Evolutionary conservation across 1,140 invertebrate genomes (phyloP).

Genomic region (Fragariocoptes setiger): DNA sequence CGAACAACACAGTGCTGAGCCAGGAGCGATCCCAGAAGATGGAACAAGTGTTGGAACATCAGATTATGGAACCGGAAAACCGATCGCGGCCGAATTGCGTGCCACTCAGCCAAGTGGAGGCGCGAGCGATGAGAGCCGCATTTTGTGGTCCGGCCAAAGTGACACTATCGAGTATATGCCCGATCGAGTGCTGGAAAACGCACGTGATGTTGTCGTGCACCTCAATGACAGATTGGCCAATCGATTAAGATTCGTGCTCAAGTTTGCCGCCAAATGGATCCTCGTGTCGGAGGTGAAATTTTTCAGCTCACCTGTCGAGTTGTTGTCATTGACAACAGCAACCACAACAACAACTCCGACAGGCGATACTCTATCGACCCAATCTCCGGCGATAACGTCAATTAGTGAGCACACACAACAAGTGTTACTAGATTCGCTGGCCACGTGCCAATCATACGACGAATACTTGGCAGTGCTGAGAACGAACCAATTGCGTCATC

Average conservation of each 20-base stretch:
- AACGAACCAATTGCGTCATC: not conserved
- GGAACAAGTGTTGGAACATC: no score
- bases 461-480: not conserved
- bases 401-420: no score
- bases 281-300: constrained; percentile 46
- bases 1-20: no score
- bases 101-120: no score
- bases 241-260: constrained; percentile 42
- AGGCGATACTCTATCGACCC: no score
- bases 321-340: not conserved
- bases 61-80: no score
- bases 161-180: constrained; percentile 25
- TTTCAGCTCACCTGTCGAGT: constrained; percentile 5
- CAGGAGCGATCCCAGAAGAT: no score
- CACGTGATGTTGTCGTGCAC: constrained; percentile 46
- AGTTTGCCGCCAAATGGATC: constrained; percentile 53
- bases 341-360: not conserved
- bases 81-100: no score
- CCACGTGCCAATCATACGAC: not conserved
- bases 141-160: constrained; percentile 8
- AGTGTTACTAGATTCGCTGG: no score
- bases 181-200: constrained; percentile 45
- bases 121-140: constrained; percentile 19
- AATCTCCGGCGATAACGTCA: no score
- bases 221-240: constrained; percentile 45